Evolutionary conservation across 2,888 invertebrate genomes (phyloP), one percentile per base, ranked within the genome.

Genomic region (Drosophila cognata): DNA sequence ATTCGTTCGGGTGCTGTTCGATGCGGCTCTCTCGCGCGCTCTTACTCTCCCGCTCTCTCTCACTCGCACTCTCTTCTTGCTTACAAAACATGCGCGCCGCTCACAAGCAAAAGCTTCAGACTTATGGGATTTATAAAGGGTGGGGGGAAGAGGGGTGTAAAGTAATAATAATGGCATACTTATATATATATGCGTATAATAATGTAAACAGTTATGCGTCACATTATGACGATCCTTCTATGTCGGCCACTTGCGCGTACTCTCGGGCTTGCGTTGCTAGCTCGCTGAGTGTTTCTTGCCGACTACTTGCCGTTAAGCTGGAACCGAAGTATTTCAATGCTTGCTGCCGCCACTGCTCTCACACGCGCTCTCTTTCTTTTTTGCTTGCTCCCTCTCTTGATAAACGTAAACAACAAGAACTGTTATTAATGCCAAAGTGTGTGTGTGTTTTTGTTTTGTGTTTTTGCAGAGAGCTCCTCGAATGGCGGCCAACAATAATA

Each of bases 401-500:
- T 38, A 79, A 79, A 79, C 64, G 79, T 79, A 79, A 79, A 79
- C 79, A 78, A 77, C 76, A 78, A 74, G 61, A 71, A 63, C 53
- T 69, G 55, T 63, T 65, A 67, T 51, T 71, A 65, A 50, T 61
- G 21, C 50, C 48, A 28, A 64, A 38, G 46, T 71, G 55, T 71
- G 33, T 51, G 31, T 71, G 29, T 46, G 25, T 43, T 31, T 71
- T 43, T 36, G 8, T 57, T 43, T 28, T 35, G 35, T 58, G 25
- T 29, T 60, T 48, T 76, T 79, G 61, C 72, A 79, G 76, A 71
- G 74, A 71, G 74, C 77, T 73, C 69, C 71, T 71, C 63, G 67
- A 69, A 92, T 92, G 92, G 91, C 92, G 77, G 86, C 91, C 73
- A 91, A 89, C 73, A 91, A 91, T 75, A 91, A 91, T 77, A 77